Evolutionary conservation across 2,797 vertebrate species (phyloP).

Genomic region (Ctenopoma multispine): DNA sequence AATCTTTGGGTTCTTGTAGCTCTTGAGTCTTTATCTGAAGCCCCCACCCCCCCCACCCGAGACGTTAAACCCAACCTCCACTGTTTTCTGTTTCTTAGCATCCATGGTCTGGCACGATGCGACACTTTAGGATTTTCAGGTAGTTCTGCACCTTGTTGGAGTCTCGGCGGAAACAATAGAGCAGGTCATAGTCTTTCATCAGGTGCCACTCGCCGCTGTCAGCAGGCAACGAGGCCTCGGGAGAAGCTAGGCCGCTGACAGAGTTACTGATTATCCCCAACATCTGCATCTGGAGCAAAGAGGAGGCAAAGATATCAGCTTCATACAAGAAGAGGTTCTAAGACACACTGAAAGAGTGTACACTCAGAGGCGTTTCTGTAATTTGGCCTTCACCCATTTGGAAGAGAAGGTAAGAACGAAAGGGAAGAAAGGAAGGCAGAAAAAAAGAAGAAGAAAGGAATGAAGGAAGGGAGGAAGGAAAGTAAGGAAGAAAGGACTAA

Average conservation of each 20-base stretch:
- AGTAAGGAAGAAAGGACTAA: no score
- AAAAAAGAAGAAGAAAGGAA: no score
- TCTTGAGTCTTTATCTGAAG: conserved; percentile 11
- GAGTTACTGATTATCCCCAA: conserved; percentile 86
- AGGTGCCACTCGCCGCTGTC: conserved; percentile 73
- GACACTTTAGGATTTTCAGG: conserved; percentile 89
- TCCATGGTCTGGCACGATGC: conserved; percentile 83
- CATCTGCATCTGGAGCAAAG: conserved; percentile 82
- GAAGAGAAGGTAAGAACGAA: no score
- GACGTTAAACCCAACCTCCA: neutral
- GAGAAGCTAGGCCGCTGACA: conserved; percentile 72
- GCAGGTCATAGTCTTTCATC: conserved; percentile 87
- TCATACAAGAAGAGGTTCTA: no score
- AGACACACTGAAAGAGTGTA: no score
- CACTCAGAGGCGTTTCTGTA: no score
- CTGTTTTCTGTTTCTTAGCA: conserved; percentile 71
- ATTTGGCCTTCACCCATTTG: no score
- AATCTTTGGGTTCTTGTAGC: conserved; percentile 22
- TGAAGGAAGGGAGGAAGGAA: neutral
- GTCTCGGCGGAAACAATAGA: conserved; percentile 89
- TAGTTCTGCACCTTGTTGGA: conserved; percentile 90
- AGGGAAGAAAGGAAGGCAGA: no score
- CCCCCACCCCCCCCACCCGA: neutral
- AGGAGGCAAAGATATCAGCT: no score
- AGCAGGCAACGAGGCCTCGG: conserved; percentile 68